Evolutionary conservation across 2,888 invertebrate genomes (phyloP), one percentile per base, ranked within the genome.

Genomic region (Cloeon dipterum): DNA sequence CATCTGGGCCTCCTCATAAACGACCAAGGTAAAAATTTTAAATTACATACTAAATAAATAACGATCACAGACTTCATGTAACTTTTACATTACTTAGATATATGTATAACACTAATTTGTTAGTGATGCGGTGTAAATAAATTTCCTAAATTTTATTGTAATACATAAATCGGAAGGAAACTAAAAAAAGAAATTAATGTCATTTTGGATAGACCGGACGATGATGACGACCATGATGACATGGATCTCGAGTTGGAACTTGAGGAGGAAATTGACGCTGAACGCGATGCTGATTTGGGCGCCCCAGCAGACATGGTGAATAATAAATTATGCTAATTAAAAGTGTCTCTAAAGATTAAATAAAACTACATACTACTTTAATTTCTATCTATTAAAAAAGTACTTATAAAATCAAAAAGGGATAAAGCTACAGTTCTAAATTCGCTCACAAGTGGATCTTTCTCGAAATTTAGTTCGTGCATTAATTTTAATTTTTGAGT

Each of bases 191-290:
- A 29, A n/a, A 14, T 8, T 7, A 14, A 8, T 29, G 7, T 16
- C 7, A 29, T 29, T n/a, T n/a, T n/a, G n/a, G n/a, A n/a, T 16
- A 29, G 32, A n/a, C 7, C 16, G 16, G 32, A 29, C n/a, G 32
- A 29, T n/a, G 32, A 29, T 7, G 16, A 14, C 14, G 32, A 29
- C 14, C 32, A 29, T 29, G 32, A 14, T 8, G 13, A 14, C 29
- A 11, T 14, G 7, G 32, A 29, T 19, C 7, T 20, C 18, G 14
- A 13, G 8, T n/a, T 18, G 13, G 32, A 34, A 11, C n/a, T 11
- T 17, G 13, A 21, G n/a, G 54, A 57, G 40, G 70, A 67, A 39
- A 52, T 62, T 35, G 54, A 66, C 46, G 59, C 59, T 41, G 59
- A 59, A 37, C 54, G 61, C 5, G 56, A 58, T 39, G 57, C 61